phyloP scores from a whole-genome alignment of 2,113 vertebrate species.

The Atlantisia rogersi region DNA sequence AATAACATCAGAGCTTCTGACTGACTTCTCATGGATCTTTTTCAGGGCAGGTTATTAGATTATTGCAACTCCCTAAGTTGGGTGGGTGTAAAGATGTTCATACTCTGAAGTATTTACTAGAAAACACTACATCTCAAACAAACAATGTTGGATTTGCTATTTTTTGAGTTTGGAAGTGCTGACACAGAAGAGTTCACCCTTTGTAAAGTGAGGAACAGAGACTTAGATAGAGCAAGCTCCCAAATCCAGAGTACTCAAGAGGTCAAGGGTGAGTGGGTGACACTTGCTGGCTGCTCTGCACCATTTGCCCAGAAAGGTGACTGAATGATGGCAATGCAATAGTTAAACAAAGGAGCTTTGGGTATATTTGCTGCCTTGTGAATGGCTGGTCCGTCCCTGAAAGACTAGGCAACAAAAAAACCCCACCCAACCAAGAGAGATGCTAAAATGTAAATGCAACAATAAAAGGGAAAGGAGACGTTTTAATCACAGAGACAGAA shows the following conservation, averaged over 20 bases:
- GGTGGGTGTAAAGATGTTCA: background rate
- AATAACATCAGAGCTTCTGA: background rate
- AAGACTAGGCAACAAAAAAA: background rate
- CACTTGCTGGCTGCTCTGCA: background rate
- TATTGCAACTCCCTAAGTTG: background rate
- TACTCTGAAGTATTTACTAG: background rate
- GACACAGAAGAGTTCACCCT: background rate
- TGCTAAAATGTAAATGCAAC: background rate
- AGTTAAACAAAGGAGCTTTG: background rate
- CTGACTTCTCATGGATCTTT: background rate
- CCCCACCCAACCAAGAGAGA: background rate
- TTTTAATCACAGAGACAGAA: background rate
- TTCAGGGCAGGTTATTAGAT: background rate
- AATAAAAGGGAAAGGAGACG: background rate
- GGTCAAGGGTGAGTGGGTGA: background rate
- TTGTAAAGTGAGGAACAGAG: background rate
- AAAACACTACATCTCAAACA: background rate
- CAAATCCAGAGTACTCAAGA: background rate
- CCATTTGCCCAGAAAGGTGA: background rate
- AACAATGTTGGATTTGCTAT: background rate
- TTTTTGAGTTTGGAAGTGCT: background rate
- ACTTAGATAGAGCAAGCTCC: background rate
- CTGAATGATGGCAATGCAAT: background rate
- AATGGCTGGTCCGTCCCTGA: background rate
- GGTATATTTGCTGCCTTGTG: background rate